Evolutionary conservation across 2,888 invertebrate species (phyloP).

Genomic region (Epiblema foenella): DNA sequence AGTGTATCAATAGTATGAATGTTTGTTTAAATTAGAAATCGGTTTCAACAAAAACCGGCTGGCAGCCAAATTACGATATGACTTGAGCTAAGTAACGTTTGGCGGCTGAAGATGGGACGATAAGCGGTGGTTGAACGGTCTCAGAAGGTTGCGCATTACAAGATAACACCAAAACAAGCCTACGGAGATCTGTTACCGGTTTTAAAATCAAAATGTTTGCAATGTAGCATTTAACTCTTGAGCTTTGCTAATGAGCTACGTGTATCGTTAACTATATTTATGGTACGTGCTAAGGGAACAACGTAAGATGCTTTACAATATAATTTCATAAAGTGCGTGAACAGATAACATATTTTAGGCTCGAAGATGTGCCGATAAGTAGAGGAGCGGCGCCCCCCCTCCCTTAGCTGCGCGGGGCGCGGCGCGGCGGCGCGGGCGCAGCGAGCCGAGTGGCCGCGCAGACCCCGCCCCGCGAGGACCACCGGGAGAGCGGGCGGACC

Average conservation of each 20-base stretch:
- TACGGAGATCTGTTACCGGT: constrained; percentile 5
- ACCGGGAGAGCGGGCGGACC: constrained; percentile 81
- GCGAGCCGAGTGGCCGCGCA: constrained; percentile 75
- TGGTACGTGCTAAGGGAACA: background rate
- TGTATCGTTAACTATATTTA: background rate
- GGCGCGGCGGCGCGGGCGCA: constrained; percentile 55
- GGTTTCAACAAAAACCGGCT: constrained; percentile 14
- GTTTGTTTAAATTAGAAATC: constrained; percentile 11
- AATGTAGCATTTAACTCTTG: background rate
- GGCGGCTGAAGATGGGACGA: constrained; percentile 77
- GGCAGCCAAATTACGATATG: constrained; percentile 50
- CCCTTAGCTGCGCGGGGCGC: constrained; percentile 52
- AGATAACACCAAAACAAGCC: constrained; percentile 31
- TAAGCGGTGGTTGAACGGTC: constrained; percentile 54
- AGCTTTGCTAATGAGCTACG: background rate
- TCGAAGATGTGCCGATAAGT: constrained; percentile 80
- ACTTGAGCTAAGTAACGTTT: constrained; percentile 75
- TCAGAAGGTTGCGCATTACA: constrained; percentile 37
- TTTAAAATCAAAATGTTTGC: constrained; percentile 15
- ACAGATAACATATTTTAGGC: constrained; percentile 43
- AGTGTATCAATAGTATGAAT: background rate
- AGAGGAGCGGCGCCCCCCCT: constrained; percentile 58
- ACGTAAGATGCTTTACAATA: constrained; percentile 4
- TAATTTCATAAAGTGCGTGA: constrained; percentile 42
- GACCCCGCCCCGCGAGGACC: constrained; percentile 84